Evolutionary conservation across 2,113 vertebrate species (phyloP).

Genomic region (Podocnemis expansa): DNA sequence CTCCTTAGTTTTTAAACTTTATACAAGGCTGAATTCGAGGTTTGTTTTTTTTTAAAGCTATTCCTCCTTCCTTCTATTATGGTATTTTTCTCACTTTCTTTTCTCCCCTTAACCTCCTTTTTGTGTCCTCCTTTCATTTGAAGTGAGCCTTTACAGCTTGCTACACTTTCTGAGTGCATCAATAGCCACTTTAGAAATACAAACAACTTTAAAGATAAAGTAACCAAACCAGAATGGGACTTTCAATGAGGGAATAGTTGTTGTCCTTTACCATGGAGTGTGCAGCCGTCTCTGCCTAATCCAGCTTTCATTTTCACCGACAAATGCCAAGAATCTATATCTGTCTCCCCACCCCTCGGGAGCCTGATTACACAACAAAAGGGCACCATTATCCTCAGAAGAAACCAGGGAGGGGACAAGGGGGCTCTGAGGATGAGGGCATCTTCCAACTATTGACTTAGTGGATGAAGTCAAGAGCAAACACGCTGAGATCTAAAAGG

Average conservation of each 20-base stretch:
- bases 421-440: constrained; percentile 72
- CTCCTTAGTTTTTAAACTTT: constrained; percentile 48
- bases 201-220: constrained; percentile 87
- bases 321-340: constrained; percentile 92
- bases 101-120: constrained; percentile 35
- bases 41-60: constrained; percentile 35
- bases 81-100: constrained; percentile 24
- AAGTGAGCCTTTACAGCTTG: constrained; percentile 59
- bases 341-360: constrained; percentile 89
- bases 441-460: constrained; percentile 84
- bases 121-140: constrained; percentile 46
- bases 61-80: neutral
- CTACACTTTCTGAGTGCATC: constrained; percentile 68
- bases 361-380: constrained; percentile 97
- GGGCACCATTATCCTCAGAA: constrained; percentile 86
- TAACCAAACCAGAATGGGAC: constrained; percentile 80
- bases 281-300: constrained; percentile 92
- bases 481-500: constrained; percentile 67
- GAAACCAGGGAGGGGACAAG: constrained; percentile 80
- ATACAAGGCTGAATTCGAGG: constrained; percentile 15
- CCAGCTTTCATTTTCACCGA: constrained; percentile 95
- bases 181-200: constrained; percentile 84
- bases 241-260: constrained; percentile 86
- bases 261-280: constrained; percentile 89
- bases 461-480: constrained; percentile 82